Evolutionary conservation across 1,140 invertebrate genomes (phyloP).

Genomic region (Bathynomus jamesi): DNA sequence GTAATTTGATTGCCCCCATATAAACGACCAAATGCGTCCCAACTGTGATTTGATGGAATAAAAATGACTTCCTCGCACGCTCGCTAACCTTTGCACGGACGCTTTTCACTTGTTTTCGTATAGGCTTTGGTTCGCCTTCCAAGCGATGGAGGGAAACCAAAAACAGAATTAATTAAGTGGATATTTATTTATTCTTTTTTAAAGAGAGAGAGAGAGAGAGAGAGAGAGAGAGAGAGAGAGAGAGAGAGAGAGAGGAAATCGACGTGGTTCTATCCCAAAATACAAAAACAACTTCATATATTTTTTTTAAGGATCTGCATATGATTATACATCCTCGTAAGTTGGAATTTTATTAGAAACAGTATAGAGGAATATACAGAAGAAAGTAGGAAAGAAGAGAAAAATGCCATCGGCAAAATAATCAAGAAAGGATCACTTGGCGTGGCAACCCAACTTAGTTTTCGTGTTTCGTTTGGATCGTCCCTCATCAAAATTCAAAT

Average conservation of each 20-base stretch:
- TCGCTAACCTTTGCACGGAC: slow-evolving; percentile 13
- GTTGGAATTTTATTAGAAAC: no score
- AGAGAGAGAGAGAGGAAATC: no score
- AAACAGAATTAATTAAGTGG: no score
- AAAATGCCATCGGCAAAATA: not conserved
- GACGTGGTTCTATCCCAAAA: no score
- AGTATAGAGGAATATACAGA: slow-evolving; percentile 13
- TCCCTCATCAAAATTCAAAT: slow-evolving; percentile 30
- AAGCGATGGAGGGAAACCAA: not conserved
- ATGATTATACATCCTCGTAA: no score
- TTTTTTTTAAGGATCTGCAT: no score
- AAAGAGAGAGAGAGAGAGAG: no score
- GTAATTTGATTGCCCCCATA: slow-evolving; percentile 30
- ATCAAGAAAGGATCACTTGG: not conserved
- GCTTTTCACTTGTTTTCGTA: not conserved
- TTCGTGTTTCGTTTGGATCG: not conserved
- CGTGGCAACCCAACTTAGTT: not conserved
- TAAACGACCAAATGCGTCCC: slow-evolving; percentile 31
- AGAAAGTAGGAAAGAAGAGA: not conserved
- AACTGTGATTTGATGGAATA: slow-evolving; percentile 35
- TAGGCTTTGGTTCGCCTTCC: not conserved
- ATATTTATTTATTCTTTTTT: no score
- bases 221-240: no score
- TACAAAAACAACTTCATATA: no score
- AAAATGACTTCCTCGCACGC: slow-evolving; percentile 19